Conservation (phyloP, 2,797 vertebrate species). For the Phrynocephalus vlangalii region DNA sequence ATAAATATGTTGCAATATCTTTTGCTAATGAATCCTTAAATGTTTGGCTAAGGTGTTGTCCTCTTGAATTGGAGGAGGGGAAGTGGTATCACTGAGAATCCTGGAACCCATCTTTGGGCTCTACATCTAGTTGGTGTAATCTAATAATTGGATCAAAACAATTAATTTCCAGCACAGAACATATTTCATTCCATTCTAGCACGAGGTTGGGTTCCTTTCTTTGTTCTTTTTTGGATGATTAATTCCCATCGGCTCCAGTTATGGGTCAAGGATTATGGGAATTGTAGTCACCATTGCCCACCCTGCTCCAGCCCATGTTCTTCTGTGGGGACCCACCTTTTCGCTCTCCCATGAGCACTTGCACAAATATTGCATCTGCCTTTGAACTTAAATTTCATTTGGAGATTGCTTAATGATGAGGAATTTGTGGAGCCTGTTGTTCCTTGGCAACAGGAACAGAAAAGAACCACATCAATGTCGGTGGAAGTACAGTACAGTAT, state of each 20-base stretch:
- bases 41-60: too few relatives aligned
- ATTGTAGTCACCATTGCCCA: neutral
- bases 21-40: too few relatives aligned
- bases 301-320: neutral
- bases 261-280: neutral
- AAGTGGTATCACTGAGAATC: neutral
- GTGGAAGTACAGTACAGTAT: rapidly evolving
- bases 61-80: too few relatives aligned
- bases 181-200: neutral
- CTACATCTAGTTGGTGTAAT: neutral
- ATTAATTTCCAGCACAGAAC: neutral
- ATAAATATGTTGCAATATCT: too few relatives aligned
- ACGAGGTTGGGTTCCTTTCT: too few relatives aligned
- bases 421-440: constrained; percentile 23
- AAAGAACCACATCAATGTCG: neutral
- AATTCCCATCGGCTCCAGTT: neutral
- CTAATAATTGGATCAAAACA: neutral
- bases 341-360: neutral
- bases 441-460: constrained; percentile 9
- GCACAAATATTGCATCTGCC: constrained; percentile 48
- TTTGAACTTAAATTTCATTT: constrained; percentile 28
- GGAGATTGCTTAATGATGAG: neutral
- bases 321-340: neutral
- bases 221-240: too few relatives aligned
- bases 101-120: neutral